Evolutionary conservation across 2,797 vertebrate species (phyloP).

Genomic region (Lindbergichthys nudifrons): DNA sequence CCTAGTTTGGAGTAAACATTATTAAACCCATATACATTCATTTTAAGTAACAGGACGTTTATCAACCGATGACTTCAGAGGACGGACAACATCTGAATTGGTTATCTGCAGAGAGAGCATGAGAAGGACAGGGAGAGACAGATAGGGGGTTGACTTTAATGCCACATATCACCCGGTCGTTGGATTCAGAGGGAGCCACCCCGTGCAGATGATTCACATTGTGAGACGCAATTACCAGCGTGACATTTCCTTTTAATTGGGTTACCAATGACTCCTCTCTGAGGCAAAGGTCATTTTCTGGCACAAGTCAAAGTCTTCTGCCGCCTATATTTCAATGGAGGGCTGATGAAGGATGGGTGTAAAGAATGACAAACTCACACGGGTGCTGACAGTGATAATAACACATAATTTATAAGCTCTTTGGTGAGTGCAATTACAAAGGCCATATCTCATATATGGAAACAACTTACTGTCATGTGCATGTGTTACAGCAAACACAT

Average conservation of each 20-base stretch:
- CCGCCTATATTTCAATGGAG: constrained; percentile 63
- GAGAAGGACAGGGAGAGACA: constrained; percentile 26
- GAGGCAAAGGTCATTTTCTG: constrained; percentile 85
- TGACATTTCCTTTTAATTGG: constrained; percentile 89
- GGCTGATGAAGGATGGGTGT: constrained; percentile 56
- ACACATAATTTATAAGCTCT: constrained; percentile 62
- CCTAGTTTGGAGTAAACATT: not conserved
- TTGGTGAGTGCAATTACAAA: constrained; percentile 47
- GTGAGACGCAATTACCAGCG: constrained; percentile 81
- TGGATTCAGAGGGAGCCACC: constrained; percentile 48
- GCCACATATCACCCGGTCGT: constrained; percentile 56
- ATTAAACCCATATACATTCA: not conserved
- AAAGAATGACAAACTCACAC: constrained; percentile 39
- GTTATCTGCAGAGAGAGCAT: constrained; percentile 4
- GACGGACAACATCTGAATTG: constrained; percentile 15
- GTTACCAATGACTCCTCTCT: constrained; percentile 83
- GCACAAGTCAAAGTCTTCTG: constrained; percentile 75
- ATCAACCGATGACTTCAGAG: constrained; percentile 30
- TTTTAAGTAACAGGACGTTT: not conserved
- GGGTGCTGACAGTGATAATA: constrained; percentile 49
- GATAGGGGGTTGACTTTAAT: constrained; percentile 56
- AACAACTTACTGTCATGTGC: constrained; percentile 11
- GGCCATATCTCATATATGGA: constrained; percentile 14
- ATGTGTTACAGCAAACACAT: constrained; percentile 6
- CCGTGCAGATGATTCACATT: constrained; percentile 77